Evolutionary conservation across 2,797 vertebrate genomes (phyloP).

Genomic region (Fringilla coelebs): DNA sequence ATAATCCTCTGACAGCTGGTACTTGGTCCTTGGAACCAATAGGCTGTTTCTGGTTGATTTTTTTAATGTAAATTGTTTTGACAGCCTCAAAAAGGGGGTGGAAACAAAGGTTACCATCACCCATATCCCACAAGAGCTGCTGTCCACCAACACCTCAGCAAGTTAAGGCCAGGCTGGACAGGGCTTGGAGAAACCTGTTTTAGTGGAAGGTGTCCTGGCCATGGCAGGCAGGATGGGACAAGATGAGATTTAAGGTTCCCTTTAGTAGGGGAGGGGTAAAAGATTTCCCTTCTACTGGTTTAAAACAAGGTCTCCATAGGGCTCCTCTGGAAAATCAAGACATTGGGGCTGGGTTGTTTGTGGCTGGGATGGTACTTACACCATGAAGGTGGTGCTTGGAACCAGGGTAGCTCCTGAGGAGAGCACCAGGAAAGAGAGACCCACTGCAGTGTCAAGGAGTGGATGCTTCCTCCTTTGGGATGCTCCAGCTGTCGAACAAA

Average conservation of each 20-base stretch:
- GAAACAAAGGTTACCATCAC: not conserved
- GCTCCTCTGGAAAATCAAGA: accelerated
- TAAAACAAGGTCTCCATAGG: not conserved
- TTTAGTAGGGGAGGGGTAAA: not conserved
- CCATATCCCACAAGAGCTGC: not conserved
- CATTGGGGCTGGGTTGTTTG: accelerated
- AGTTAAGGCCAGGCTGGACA: not conserved
- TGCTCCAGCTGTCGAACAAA: not conserved
- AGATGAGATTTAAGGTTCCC: not conserved
- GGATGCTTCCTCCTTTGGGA: accelerated
- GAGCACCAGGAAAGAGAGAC: not conserved
- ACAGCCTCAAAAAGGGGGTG: not conserved
- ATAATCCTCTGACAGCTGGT: not conserved
- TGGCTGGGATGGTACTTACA: not conserved
- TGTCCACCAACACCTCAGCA: not conserved
- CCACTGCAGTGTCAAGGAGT: accelerated
- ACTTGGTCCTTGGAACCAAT: not conserved
- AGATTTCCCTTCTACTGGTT: not conserved
- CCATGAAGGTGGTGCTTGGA: accelerated
- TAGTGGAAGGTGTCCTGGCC: not conserved
- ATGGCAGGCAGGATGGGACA: not conserved
- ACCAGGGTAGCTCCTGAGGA: accelerated
- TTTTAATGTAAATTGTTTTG: not conserved
- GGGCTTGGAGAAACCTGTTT: not conserved
- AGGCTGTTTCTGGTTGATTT: not conserved